Evolutionary conservation across 1,140 invertebrate genomes (phyloP).

Genomic region (Venturia canescens): DNA sequence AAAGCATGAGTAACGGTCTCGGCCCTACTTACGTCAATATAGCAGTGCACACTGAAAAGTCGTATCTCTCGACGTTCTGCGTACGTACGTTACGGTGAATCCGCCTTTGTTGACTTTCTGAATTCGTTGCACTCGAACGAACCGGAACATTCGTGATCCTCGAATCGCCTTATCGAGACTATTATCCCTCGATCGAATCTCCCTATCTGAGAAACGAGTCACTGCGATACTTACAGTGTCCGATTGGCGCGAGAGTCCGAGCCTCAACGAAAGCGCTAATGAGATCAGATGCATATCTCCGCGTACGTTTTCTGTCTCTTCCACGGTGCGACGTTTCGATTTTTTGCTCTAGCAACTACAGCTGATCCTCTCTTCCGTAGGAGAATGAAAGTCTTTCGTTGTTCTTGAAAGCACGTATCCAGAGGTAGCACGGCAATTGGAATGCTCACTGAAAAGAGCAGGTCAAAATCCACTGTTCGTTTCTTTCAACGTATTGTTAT

Average conservation of each 20-base stretch:
- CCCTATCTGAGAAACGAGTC: not conserved
- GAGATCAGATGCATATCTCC: not conserved
- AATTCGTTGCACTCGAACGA: not conserved
- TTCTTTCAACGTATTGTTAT: no score
- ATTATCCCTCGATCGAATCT: not conserved
- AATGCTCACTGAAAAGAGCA: no score
- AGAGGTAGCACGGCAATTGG: no score
- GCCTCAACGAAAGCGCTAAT: not conserved
- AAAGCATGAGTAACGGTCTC: not conserved
- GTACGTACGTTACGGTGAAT: no score
- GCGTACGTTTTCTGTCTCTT: not conserved
- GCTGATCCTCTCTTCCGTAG: no score
- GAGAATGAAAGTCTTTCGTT: no score
- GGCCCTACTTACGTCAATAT: no score
- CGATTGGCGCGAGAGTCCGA: no score
- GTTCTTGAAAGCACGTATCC: no score
- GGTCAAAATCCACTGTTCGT: no score
- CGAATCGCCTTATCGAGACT: not conserved
- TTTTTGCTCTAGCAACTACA: no score
- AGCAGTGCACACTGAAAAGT: not conserved
- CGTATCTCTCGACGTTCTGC: not conserved
- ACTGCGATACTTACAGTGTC: not conserved
- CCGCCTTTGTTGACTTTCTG: not conserved
- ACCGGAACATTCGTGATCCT: not conserved
- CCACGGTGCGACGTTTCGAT: no score